phyloP scores from a whole-genome alignment of 2,888 invertebrate genomes.

The Laspeyria flexula region DNA sequence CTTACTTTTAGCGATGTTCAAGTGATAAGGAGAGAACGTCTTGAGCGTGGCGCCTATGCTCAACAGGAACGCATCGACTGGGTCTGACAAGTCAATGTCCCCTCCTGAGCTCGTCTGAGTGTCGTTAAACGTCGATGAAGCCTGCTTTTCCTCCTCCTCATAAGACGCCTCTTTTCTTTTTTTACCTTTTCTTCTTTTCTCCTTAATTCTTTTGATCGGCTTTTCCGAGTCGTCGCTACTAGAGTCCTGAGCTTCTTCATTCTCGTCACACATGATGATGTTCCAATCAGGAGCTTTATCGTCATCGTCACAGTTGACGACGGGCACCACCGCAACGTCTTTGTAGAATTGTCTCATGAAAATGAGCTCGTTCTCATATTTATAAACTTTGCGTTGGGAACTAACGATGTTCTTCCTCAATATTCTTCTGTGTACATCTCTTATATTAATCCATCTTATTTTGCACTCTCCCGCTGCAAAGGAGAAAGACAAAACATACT shows the following conservation, averaged over 20 bases:
- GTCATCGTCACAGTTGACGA: slow-evolving; percentile 43
- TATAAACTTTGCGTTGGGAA: slow-evolving; percentile 59
- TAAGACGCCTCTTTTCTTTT: slow-evolving; percentile 15
- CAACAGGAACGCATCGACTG: slow-evolving; percentile 74
- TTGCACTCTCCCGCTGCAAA: slow-evolving; percentile 76
- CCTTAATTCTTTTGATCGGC: slow-evolving; percentile 35
- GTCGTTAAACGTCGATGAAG: slow-evolving; percentile 50
- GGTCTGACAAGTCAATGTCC: slow-evolving; percentile 68
- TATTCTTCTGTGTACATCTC: slow-evolving; percentile 75
- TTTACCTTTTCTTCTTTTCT: slow-evolving; percentile 31
- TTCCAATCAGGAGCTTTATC: slow-evolving; percentile 34
- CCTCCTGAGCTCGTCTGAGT: slow-evolving; percentile 32
- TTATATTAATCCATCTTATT: slow-evolving; percentile 78
- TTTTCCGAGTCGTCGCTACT: slow-evolving; percentile 55
- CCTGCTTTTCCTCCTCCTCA: slow-evolving; percentile 42
- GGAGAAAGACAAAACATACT: slow-evolving; percentile 6
- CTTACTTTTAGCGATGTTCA: slow-evolving; percentile 79
- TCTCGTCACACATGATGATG: slow-evolving; percentile 8
- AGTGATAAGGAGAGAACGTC: slow-evolving; percentile 75
- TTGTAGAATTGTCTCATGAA: slow-evolving; percentile 74
- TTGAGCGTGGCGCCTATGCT: slow-evolving; percentile 77
- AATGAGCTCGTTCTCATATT: slow-evolving; percentile 68
- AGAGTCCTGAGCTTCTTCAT: neutral
- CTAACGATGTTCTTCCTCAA: slow-evolving; percentile 56
- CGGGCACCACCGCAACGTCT: slow-evolving; percentile 49